Percentiles rank a stretch among this genome's conserved stretches.
Evolutionary conservation across 1,140 invertebrate genomes (phyloP).

Genomic region (Saccostrea cuccullata): DNA sequence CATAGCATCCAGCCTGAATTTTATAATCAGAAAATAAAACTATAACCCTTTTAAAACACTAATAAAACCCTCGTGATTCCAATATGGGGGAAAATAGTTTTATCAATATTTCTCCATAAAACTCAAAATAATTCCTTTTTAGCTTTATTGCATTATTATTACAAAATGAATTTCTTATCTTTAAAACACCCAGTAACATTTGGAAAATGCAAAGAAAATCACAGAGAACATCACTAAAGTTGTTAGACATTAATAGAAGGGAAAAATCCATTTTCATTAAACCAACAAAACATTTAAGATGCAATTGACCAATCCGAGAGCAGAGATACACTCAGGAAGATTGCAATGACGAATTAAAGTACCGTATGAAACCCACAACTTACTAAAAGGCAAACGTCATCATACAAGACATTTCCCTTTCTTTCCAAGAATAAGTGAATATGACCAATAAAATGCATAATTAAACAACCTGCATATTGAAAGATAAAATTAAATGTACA

Average conservation of each 20-base stretch:
- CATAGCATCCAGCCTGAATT: too few relatives aligned
- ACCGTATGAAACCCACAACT: not conserved
- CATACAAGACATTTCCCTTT: not conserved
- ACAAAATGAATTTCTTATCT: slow-evolving; percentile 12
- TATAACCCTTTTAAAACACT: too few relatives aligned
- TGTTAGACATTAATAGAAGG: not conserved
- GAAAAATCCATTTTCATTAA: slow-evolving; percentile 15
- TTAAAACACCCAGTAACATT: not conserved
- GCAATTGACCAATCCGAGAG: not conserved
- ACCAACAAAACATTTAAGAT: not conserved
- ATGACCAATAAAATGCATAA: too few relatives aligned
- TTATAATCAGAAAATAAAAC: too few relatives aligned
- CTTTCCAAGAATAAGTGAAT: not conserved
- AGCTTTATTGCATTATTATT: not conserved
- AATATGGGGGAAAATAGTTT: not conserved
- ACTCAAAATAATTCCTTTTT: not conserved
- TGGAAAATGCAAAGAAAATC: not conserved
- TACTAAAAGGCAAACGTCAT: not conserved
- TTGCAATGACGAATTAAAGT: not conserved
- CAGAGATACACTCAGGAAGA: not conserved
- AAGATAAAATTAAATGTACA: too few relatives aligned
- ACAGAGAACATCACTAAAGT: not conserved
- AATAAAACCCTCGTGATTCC: not conserved
- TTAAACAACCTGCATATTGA: too few relatives aligned
- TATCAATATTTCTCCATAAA: not conserved